These are phyloP conservation scores for Ommatoiulus sabulosus DNA, from an alignment of 2,888 invertebrate species.

Conservation along the genomic window DNA sequence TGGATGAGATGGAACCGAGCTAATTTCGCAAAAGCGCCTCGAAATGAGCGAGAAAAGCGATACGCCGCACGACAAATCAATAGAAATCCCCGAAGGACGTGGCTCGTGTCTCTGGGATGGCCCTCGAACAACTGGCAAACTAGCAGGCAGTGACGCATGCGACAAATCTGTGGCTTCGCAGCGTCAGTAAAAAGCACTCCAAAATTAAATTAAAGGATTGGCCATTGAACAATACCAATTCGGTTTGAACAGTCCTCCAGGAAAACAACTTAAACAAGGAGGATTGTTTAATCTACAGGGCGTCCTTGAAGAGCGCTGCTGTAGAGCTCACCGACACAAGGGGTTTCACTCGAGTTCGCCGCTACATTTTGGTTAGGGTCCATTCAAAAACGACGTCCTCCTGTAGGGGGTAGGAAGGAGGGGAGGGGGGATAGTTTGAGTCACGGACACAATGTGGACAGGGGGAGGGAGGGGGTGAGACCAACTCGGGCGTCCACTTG, in stretches of 20 bases:
- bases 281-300: not conserved
- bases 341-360: too few species aligned
- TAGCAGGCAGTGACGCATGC: not conserved
- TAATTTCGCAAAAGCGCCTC: not conserved
- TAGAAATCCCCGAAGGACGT: constrained; percentile 12
- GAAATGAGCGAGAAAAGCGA: constrained; percentile 15
- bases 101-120: not conserved
- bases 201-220: constrained; percentile 21
- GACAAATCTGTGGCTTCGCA: constrained; percentile 10
- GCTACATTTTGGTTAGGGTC: too few species aligned
- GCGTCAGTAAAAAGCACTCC: not conserved
- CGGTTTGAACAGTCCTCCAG: not conserved
- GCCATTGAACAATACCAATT: constrained; percentile 15
- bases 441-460: too few species aligned
- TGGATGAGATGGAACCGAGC: not conserved
- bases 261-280: not conserved
- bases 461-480: too few species aligned
- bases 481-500: too few species aligned
- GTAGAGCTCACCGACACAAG: too few species aligned
- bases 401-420: too few species aligned
- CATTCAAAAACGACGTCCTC: too few species aligned
- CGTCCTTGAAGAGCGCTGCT: not conserved
- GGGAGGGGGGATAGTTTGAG: too few species aligned
- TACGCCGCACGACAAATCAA: not conserved
- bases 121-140: not conserved